Evolutionary conservation across 2,797 vertebrate species (phyloP).

Genomic region (Lepilemur septentrionalis): DNA sequence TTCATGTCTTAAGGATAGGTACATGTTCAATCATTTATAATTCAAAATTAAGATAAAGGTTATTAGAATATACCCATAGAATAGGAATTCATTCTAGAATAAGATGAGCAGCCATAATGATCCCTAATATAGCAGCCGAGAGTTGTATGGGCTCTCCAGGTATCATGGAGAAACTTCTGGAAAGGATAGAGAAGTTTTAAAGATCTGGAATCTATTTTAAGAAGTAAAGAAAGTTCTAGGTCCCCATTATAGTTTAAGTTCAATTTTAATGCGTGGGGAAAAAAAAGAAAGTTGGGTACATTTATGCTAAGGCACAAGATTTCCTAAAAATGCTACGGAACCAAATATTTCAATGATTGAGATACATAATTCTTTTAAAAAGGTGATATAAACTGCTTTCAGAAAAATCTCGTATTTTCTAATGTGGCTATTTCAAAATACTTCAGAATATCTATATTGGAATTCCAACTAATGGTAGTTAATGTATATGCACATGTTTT

Average conservation of each 20-base stretch:
- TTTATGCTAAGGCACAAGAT: not conserved
- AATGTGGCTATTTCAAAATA: not conserved
- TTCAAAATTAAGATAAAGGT: not conserved
- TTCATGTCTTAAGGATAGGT: not conserved
- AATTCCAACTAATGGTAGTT: not conserved
- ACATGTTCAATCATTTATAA: not conserved
- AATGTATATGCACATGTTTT: not conserved
- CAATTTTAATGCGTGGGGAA: not conserved
- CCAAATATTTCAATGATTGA: not conserved
- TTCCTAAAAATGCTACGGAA: not conserved
- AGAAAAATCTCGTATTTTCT: not conserved
- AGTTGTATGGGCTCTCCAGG: not conserved
- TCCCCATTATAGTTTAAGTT: not conserved
- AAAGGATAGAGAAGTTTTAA: not conserved
- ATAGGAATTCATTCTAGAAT: not conserved
- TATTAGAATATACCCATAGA: not conserved
- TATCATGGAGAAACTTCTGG: not conserved
- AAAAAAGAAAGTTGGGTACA: not conserved
- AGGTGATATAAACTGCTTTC: not conserved
- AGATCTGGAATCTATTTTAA: slow-evolving; percentile 16
- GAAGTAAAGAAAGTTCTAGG: not conserved
- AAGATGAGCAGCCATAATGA: not conserved
- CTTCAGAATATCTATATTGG: not conserved
- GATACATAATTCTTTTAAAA: not conserved
- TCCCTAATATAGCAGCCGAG: not conserved